Base-by-base conservation (phyloP, 2,797 vertebrate species). In the Cephalopachus bancanus region DNA sequence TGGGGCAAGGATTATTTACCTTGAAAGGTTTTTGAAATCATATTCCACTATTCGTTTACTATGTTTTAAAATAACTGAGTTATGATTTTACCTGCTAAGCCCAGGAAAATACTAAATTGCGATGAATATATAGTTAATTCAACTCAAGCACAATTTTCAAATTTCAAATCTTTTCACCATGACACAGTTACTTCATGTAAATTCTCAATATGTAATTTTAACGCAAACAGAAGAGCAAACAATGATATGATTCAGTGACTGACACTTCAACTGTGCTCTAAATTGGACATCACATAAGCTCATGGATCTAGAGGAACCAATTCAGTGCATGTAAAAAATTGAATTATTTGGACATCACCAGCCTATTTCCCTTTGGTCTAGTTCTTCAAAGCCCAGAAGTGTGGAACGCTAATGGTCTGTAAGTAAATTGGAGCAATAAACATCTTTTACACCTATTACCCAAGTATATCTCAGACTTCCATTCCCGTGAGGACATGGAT, bases 371-470 rank as follows among this genome's bases (percentile, higher is more conserved):
- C 57, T 97, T 95, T 94, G 71, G 78, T 88, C 71, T 12, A 60
- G 95, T 84, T 97, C 94, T 98, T 96, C 59, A 96, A 97, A 97
- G 37, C n/a, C 92, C 78, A 84, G 65, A 89, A 97, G 78, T 79
- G 16, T 91, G 72, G 93, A 96, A 59, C 98, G 51, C 93, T 98
- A 98, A 98, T 96, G 92, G 81, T 74, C 93, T 98, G 49, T 97
- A 95, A 97, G 91, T 97, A 98, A 98, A 97, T 95, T 97, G 97
- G 44, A 97, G 65, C 92, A 95, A 91, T 94, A 96, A 97, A 93
- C 79, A 92, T 96, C 60, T 93, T 97, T 96, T 98, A 90, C 65
- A 97, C 97, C 85, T 96, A 92, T 96, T 94, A 97, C 92, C 85
- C 80, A 95, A 86, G 89, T 96, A 95, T 67, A 93, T 49, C 93